A percentile compares a stretch with the other conserved stretches of the same genome.
These are phyloP conservation scores for Lepidurus apus DNA, from an alignment of 1,140 invertebrate species.

Conservation along the genomic window DNA sequence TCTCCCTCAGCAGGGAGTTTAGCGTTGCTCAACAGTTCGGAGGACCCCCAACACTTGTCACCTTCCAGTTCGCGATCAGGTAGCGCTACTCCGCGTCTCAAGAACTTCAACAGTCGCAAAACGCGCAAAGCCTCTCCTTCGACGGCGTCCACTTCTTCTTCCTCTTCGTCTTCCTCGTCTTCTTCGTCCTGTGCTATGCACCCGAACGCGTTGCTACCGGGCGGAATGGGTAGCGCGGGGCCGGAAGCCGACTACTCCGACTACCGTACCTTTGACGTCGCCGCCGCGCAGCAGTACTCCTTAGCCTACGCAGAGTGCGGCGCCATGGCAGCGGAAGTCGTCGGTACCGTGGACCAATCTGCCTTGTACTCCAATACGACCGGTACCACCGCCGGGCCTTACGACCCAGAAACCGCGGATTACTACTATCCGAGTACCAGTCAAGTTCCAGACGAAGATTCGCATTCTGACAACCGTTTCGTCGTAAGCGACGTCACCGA, in stretches of 20 bases:
- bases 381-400: background rate
- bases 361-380: background rate
- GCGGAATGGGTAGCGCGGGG: background rate
- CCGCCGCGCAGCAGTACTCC: background rate
- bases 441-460: background rate
- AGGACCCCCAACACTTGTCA: background rate
- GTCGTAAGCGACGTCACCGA: background rate
- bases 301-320: background rate
- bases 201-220: background rate
- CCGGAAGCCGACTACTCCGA: background rate
- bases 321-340: background rate
- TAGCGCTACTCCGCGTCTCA: background rate
- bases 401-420: background rate
- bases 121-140: background rate
- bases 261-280: background rate
- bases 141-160: background rate
- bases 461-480: background rate
- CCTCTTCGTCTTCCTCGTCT: background rate
- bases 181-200: background rate
- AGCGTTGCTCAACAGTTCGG: conserved; percentile 13
- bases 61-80: conserved; percentile 11
- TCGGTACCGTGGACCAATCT: background rate
- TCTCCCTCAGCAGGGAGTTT: background rate
- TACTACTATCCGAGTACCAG: background rate
- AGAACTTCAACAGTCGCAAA: conserved; percentile 2